Base-by-base conservation (phyloP, 2,888 invertebrate species). In the Acronicta aceris region DNA sequence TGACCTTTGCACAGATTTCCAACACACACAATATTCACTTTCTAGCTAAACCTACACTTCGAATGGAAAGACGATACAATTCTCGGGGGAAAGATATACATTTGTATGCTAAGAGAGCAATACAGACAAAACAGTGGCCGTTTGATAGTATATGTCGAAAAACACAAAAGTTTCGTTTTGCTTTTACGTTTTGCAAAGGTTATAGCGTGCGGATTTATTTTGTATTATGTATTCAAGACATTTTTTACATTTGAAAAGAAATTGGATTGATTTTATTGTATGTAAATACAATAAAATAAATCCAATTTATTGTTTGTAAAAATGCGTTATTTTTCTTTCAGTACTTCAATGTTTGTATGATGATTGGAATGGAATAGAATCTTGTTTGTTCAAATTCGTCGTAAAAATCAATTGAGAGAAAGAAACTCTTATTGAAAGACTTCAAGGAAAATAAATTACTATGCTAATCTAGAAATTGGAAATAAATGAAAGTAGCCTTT, bases 51-150 rank as follows among this genome's bases (percentile, higher is more conserved):
- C 57, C 53, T 78, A 70, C 60, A 66, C 65, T 70, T 58, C 63
- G 64, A 71, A 62, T 67, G 61, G 63, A 63, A 72, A 75, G 65
- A 75, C 78, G 80, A 81, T 81, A 67, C 67, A 67, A 77, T 47
- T 79, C 59, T 72, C 72, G 57, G 60, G 76, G 59, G 75, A 65
- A 76, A 76, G 73, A 70, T 60, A 61, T 69, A 78, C 82, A 84
- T 86, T 85, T 82, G 66, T 83, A 86, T 86, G 83, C 80, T 81
- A 84, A 86, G 71, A 59, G 56, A 71, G 78, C 71, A 73, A 83
- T 81, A 73, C 74, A 78, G 68, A 76, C 68, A 81, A 81, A 76
- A 87, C 78, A 81, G 81, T 76, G 59, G 75, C 71, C 71, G 67
- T 79, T 75, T 57, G 55, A 57, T 70, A 76, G 69, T 78, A 61